Base-by-base conservation (phyloP, 1,140 invertebrate species). In the Saccostrea cuccullata region DNA sequence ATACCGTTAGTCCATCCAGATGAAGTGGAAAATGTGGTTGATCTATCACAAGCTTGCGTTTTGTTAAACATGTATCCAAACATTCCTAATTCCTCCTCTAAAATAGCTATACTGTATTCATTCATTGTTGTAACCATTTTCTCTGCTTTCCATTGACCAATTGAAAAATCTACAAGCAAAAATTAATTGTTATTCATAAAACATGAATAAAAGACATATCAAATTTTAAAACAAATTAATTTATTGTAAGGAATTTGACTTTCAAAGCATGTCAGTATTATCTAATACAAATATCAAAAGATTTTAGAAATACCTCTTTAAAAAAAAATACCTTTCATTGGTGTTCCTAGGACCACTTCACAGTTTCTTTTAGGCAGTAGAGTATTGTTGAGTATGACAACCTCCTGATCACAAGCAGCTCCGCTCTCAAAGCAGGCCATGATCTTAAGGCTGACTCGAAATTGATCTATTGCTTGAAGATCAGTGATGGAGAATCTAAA, bases 361-460 rank as follows among this genome's bases (percentile, higher is more conserved):
- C 88, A 89, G 77, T 64, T 5, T 40, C 55, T 15, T 84, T 89
- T 86, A 3, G 88, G 88, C 26, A 89, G 47, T n/a, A 67, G 23
- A 15, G 77, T 67, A 64, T 86, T 84, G 20, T 55, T 73, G 13
- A 89, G 56, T 40, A 89, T 13, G 17, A 83, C n/a, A 23, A 86
- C 55, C 5, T 85, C 70, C 47, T 86, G 30, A 26, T 86, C 40
- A 89, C 88, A 89, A 20, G 55, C 55, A n/a, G 47, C 55, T n/a
- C 36, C 58, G 2, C 47, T 55, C 40, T 89, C 88, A 40, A 89
- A 86, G 30, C 88, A 89, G n/a, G 85, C 36, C 47, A 73, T 83
- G 13, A 89, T 70, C 8, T 84, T 64, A 17, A 89, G 15, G 84
- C 55, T 86, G n/a, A 89, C 73, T 17, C 86, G 26, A 40, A 89